Base-by-base conservation (phyloP, 2,888 invertebrate genomes). In the Acleris emargana region DNA sequence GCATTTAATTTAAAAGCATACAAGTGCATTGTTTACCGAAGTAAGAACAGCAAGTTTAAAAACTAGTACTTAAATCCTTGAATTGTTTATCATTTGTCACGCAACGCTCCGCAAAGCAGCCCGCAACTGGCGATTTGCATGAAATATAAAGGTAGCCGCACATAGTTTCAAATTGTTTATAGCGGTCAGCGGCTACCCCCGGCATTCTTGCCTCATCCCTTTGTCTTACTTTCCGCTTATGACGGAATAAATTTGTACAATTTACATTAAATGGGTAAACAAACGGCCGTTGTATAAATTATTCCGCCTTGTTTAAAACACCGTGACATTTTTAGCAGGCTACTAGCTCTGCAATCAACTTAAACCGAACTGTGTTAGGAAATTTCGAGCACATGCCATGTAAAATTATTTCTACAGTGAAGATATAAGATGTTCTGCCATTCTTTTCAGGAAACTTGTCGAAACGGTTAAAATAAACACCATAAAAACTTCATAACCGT, bases 81-180 rank as follows among this genome's bases (percentile, higher is more conserved):
- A 6, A 51, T n/a, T 52, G 45, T 61, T 64, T 54, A 69, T 74
- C 77, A 75, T 82, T 83, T 80, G 83, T 84, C 79, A 81, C 77
- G 76, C 75, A 77, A 79, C 77, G 76, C 80, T 77, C 76, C 75
- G 79, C 78, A 80, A 83, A 81, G 80, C 80, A 77, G 76, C 76
- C 75, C 69, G 67, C 62, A 71, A 70, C 71, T 69, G 74, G 63
- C 81, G 83, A 91, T 91, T 91, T 91, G 88, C 91, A 91, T 91
- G 89, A 91, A 88, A 91, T 91, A 91, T 91, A 91, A 92, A 91
- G 91, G 91, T 89, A 86, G 83, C 88, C 88, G 85, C 89, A 83
- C 88, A 91, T 89, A 91, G 89, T 89, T 89, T 77, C 74, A 77
- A 77, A 78, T 89, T 90, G 91, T 91, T 91, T 91, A 91, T 89